Base-by-base conservation (phyloP, 2,797 vertebrate genomes). In the Parauchenoglanis punctatus region DNA sequence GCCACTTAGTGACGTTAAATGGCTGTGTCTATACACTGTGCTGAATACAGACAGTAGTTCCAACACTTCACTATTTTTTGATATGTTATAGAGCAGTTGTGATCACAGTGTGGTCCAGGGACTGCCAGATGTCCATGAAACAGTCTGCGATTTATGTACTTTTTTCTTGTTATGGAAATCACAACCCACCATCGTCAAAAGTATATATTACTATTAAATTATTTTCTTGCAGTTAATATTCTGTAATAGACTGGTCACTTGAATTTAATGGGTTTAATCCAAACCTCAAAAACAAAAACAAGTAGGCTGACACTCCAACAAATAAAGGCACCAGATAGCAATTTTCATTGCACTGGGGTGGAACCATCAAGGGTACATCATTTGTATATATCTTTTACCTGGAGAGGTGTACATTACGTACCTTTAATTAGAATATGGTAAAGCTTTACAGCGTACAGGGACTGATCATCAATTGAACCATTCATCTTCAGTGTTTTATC, bases 1-100 rank as follows among this genome's bases (percentile, higher is more conserved):
- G 67, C 81, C 82, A 83, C 54, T 89, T 85, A 87, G 31, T 83
- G 61, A 84, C 72, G 63, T 85, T 54, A 81, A 73, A 40, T 81
- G 54, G 56, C 28, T 20, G 40, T 56, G 59, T 52, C n/a, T 85
- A 49, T 59, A 58, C 31, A 77, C 25, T 75, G 2, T 54, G 28
- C 58, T 61, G 12, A 44, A 81, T 81, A 81, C 7, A 61, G 54
- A 80, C 58, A 49, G 1, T 52, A 83, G 18, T 4, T 78, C 10
- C 4, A 23, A 65, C 40, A 65, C 80, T 81, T 46, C 20, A 31
- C 25, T 28, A 18, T 49, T 28, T 82, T 67, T 65, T 40, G 40
- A 49, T 82, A 6, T 28, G 6, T n/a, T 52, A 11, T 49, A 28
- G 10, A 54, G 44, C 44, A 83, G 8, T 59, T 23, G 18, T 63